Evolutionary conservation across 2,113 vertebrate genomes (phyloP), one percentile per base, ranked within the genome.

Genomic region (Lepus timidus): DNA sequence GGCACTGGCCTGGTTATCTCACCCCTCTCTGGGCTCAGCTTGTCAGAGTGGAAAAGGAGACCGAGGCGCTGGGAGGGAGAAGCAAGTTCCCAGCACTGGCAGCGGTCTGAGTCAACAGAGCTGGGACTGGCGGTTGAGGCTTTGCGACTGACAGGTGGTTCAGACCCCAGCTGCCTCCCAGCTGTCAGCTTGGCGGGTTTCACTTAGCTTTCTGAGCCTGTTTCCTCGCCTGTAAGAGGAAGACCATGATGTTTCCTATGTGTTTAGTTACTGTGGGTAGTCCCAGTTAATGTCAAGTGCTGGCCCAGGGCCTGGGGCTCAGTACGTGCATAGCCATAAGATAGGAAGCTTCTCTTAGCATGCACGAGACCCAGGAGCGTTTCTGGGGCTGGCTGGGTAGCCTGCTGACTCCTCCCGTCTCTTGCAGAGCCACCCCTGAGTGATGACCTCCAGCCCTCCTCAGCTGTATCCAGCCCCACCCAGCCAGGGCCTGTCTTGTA

Each of bases 381-480:
- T 25, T 85, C 25, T 81, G 27, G 67, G 93, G 29, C 31, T 64
- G 95, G 39, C 62, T 31, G 4, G 0, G 62, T 62, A 55, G 62
- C 68, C 88, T 71, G 25, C 88, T 95, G 80, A 97, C 51, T 2
- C 64, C 44, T 94, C 55, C 85, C 67, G 1, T 98, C 94, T 95
- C 6, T 93, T 93, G 75, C 98, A 99, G 99, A 99, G 96, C 98
- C 99, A 22, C 98, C 98, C 0, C 98, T 98, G 88, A 96, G 70
- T 67, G 99, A 99, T 22, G 99, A 99, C n/a, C 97, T 99, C 25
- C 99, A 98, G 96, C 97, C 98, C 33, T 97, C 98, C 10, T 99
- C 99, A 0, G 97, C 99, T 68, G 98, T 98, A 80, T 99, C 99
- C 67, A 99, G 99, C 96, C 99, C 99, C 6, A 99, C 99, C 3